Percentiles rank a stretch among this genome's conserved stretches.
Evolutionary conservation across 2,797 vertebrate genomes (phyloP).

Genomic region (Meda fulgida): DNA sequence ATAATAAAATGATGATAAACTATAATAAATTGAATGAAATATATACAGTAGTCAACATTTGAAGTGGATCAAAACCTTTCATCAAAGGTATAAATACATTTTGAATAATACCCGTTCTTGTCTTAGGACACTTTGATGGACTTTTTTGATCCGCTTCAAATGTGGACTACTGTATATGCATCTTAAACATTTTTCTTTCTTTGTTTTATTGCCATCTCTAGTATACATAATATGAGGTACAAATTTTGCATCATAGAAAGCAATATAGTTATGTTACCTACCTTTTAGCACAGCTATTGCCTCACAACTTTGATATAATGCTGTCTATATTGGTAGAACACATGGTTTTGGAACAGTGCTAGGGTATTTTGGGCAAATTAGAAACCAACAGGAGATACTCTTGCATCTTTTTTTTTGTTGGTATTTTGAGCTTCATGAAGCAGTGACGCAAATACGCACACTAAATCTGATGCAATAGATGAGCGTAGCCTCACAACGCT

Average conservation of each 20-base stretch:
- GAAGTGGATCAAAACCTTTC: too few species aligned
- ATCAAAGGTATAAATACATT: too few species aligned
- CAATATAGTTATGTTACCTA: neutral
- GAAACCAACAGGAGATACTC: neutral
- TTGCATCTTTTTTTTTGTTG: neutral
- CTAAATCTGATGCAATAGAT: constrained; percentile 22
- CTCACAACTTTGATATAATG: neutral
- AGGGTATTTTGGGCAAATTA: neutral
- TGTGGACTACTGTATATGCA: neutral
- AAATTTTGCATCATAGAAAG: neutral
- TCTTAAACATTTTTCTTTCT: too few species aligned
- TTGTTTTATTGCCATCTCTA: neutral
- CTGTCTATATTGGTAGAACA: neutral
- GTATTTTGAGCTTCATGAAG: neutral
- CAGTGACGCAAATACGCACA: neutral
- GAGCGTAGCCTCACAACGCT: neutral
- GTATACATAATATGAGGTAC: neutral
- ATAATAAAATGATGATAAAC: neutral
- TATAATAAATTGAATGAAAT: neutral
- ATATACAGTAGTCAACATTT: too few species aligned
- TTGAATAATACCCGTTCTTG: too few species aligned
- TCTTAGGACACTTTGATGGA: too few species aligned
- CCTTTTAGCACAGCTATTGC: neutral
- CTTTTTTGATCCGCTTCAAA: too few species aligned
- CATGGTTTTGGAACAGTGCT: neutral